Evolutionary conservation across 2,888 invertebrate species (phyloP).

Genomic region (Meghimatium bilineatum): DNA sequence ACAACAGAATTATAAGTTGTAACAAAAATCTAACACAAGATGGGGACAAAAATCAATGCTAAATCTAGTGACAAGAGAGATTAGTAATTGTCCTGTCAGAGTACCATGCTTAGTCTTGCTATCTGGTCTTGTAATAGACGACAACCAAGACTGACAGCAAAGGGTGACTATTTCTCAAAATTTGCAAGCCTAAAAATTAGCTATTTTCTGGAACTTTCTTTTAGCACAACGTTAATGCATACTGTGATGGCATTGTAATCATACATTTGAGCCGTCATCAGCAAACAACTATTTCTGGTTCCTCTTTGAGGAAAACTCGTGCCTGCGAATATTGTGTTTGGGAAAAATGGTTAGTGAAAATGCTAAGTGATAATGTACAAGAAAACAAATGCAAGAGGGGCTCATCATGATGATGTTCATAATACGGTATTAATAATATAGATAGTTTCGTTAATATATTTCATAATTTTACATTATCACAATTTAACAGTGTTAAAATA

Average conservation of each 20-base stretch:
- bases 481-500: no score
- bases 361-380: no score
- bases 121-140: background rate
- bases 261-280: background rate
- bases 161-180: background rate
- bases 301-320: no score
- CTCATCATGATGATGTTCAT: no score
- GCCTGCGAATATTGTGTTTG: no score
- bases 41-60: constrained; percentile 17
- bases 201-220: background rate
- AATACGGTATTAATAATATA: no score
- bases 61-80: constrained; percentile 30
- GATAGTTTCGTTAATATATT: no score
- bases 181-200: background rate
- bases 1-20: background rate
- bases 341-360: no score
- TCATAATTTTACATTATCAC: no score
- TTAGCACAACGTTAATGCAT: no score
- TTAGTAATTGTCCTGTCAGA: constrained; percentile 32
- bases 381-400: no score
- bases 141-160: no score
- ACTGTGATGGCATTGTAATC: background rate
- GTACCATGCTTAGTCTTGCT: constrained; percentile 6
- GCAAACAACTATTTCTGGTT: background rate
- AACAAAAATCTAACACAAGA: background rate